Evolutionary conservation across 2,888 invertebrate species (phyloP), one percentile per base, ranked within the genome.

Genomic region (Acrocyrtus sp.): DNA sequence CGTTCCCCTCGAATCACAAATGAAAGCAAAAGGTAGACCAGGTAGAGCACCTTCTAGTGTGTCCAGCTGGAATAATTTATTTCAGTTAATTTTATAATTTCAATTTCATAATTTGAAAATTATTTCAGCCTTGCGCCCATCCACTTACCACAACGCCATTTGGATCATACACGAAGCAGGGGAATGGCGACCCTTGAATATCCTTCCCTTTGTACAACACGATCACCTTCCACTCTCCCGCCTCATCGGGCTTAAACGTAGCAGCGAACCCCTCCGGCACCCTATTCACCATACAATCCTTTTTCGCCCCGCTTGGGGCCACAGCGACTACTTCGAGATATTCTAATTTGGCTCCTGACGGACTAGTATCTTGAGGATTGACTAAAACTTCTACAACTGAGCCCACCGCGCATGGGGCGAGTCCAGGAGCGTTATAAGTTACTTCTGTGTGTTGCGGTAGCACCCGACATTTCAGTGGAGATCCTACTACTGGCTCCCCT

Each of bases 171-270:
- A 97, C 96, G 82, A 95, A 92, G 83, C 98, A 96, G 0, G 94
- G 93, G 84, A 97, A 98, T 1, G 99, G 99, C 19, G 96, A 96
- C 67, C 98, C 98, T 87, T 92, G 86, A 81, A 99, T 97, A 84
- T 98, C 96, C 82, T 95, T 92, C 34, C 95, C 95, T 83, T 97
- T 96, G 84, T 98, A 98, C 34, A 94, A 91, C 78, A 98, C 96
- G 78, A 94, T 94, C 67, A 99, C 96, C 81, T 93, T 91, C 98
- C 98, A 98, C 82, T 95, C 94, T 68, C 98, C 98, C 43, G 96
- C 93, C 86, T 98, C 98, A 82, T 96, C 94, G 0, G 98, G 98
- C 83, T 96, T 95, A 85, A 98, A 98, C 82, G 95, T 96, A 78
- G 98, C 96, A 80, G 94, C 94, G 83, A 96, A 96, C 62, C 94